A percentile compares a stretch with the other conserved stretches of the same genome.
Evolutionary conservation across 64 coral and sea anemone species (phyloP).

Genomic region (Catalaphyllia jardinei): DNA sequence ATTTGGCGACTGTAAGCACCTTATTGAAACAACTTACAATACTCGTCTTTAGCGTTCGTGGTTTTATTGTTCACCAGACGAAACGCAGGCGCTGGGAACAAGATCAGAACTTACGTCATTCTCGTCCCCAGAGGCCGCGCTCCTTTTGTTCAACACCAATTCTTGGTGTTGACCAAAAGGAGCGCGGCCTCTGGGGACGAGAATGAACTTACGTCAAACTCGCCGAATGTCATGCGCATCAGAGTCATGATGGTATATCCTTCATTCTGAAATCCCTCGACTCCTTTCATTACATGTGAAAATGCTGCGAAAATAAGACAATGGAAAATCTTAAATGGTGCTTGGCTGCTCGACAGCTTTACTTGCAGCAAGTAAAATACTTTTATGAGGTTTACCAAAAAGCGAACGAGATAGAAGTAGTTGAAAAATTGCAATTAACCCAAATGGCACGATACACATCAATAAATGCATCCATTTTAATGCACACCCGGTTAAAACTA

Average conservation of each 20-base stretch:
- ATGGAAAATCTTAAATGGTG: background rate
- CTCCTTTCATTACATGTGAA: constrained; percentile 75
- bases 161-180: too few relatives aligned
- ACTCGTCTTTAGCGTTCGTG: too few relatives aligned
- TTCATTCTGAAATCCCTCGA: constrained; percentile 66
- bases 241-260: constrained; percentile 70
- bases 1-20: too few relatives aligned
- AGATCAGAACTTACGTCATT: constrained; percentile 67
- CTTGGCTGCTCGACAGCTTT: background rate
- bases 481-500: too few relatives aligned
- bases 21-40: too few relatives aligned
- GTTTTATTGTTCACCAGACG: too few relatives aligned
- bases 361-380: background rate
- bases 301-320: constrained; percentile 53
- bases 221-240: constrained; percentile 86
- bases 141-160: too few relatives aligned
- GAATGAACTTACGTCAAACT: constrained; percentile 91
- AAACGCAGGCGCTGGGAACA: too few relatives aligned
- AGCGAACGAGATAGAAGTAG: background rate
- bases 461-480: too few relatives aligned
- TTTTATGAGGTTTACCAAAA: background rate
- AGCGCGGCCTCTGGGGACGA: too few relatives aligned
- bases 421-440: background rate
- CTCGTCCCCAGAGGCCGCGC: too few relatives aligned
- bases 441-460: too few relatives aligned